Evolutionary conservation across 2,888 invertebrate genomes (phyloP).

Genomic region (Cheilosia impressa): DNA sequence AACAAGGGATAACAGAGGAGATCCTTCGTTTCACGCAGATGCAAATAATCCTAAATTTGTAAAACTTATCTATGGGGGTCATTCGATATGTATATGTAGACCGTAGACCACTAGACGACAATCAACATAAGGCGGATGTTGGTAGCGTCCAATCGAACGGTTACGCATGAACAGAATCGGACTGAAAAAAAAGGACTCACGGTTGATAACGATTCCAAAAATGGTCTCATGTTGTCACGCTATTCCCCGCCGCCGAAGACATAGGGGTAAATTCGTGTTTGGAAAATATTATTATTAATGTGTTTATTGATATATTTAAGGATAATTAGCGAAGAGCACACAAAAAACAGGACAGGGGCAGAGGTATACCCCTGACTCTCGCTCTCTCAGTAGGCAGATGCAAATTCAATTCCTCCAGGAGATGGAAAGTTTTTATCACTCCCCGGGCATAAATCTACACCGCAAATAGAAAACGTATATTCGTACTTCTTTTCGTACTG

Average conservation of each 20-base stretch:
- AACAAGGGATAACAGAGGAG: conserved; percentile 47
- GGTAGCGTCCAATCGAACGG: conserved; percentile 60
- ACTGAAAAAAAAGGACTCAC: conserved; percentile 24
- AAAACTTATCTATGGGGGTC: conserved; percentile 43
- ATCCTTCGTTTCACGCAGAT: conserved; percentile 36
- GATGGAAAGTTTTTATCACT: conserved; percentile 42
- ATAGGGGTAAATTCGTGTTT: conserved; percentile 29
- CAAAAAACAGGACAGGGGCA: not conserved
- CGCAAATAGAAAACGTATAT: conserved; percentile 53
- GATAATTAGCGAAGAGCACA: conserved; percentile 50
- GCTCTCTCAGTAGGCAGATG: conserved; percentile 40
- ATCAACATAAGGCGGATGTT: conserved; percentile 27
- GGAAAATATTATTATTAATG: conserved; percentile 45
- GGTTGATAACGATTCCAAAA: conserved; percentile 22
- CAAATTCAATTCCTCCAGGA: conserved; percentile 41
- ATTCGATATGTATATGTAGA: conserved; percentile 39
- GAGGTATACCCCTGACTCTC: not conserved
- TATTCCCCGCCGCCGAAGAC: conserved; percentile 9
- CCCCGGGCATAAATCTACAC: conserved; percentile 60
- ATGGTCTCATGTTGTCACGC: conserved; percentile 47
- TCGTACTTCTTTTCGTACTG: conserved; percentile 20
- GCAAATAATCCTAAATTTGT: conserved; percentile 41
- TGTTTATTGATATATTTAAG: conserved; percentile 46
- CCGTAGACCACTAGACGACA: conserved; percentile 41
- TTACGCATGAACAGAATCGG: conserved; percentile 45